These are phyloP conservation scores for Heliconius ethilla DNA, from an alignment of 2,888 invertebrate species.

Conservation along the genomic window DNA sequence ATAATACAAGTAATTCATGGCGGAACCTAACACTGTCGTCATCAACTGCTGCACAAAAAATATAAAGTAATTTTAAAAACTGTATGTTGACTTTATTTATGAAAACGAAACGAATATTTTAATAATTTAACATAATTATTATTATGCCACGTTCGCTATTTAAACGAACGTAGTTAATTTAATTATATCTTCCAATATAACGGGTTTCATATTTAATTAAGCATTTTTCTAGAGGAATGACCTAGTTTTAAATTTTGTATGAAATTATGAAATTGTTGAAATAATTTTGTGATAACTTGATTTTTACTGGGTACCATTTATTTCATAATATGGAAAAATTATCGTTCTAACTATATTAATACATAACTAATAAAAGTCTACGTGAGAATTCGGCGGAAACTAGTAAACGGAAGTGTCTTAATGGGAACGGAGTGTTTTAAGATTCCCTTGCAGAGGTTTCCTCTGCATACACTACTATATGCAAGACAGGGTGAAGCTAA, in stretches of 20 bases:
- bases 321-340: neutral
- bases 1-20: no score
- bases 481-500: no score
- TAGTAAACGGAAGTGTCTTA: neutral
- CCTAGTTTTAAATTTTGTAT: neutral
- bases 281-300: neutral
- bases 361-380: neutral
- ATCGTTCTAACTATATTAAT: neutral
- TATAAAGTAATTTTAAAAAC: neutral
- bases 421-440: neutral
- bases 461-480: neutral
- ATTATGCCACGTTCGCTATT: constrained; percentile 7
- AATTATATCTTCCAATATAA: constrained; percentile 2
- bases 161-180: neutral
- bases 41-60: neutral
- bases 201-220: constrained; percentile 1
- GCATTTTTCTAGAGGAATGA: constrained; percentile 14
- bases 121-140: neutral
- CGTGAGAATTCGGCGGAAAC: neutral
- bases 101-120: neutral
- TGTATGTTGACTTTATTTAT: neutral
- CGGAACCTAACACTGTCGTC: neutral
- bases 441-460: neutral
- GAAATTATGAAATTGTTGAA: neutral
- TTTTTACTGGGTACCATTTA: neutral